A percentile compares a stretch with the other conserved stretches of the same genome.
phyloP scores from a whole-genome alignment of 2,113 vertebrate genomes.

The Sturnira hondurensis region DNA sequence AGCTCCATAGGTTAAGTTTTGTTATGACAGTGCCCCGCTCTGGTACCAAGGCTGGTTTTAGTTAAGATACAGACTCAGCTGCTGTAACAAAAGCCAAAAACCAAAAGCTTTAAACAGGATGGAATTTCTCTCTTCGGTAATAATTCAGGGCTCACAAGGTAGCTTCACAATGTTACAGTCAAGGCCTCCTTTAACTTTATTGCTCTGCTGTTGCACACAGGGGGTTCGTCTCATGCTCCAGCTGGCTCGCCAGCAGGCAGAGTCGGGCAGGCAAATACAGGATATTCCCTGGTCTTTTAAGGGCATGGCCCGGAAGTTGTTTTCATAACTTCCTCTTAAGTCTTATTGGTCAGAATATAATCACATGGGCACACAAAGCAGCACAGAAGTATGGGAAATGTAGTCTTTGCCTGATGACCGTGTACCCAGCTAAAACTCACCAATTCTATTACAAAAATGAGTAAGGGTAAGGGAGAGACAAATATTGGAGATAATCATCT shows the following conservation, averaged over 20 bases:
- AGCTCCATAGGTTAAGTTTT: rapidly evolving
- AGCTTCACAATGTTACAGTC: neutral
- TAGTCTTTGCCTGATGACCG: neutral
- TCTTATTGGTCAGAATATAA: neutral
- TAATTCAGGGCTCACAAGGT: neutral
- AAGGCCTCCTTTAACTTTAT: neutral
- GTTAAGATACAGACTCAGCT: neutral
- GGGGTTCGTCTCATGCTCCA: rapidly evolving
- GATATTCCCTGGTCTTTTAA: neutral
- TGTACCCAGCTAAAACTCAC: neutral
- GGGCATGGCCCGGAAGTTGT: neutral
- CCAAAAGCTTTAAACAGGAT: neutral
- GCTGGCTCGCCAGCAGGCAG: neutral
- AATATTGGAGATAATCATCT: no score
- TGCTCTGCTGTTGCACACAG: neutral
- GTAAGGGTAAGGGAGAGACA: neutral
- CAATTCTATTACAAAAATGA: neutral
- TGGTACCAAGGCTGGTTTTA: neutral
- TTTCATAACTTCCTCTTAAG: neutral
- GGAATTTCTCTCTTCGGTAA: neutral
- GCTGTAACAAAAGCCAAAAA: neutral
- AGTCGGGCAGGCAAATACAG: rapidly evolving
- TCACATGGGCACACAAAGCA: neutral
- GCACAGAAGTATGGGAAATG: neutral
- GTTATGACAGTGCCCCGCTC: rapidly evolving